Conservation (phyloP, 2,797 vertebrate species). For the Acridotheres tristis region DNA sequence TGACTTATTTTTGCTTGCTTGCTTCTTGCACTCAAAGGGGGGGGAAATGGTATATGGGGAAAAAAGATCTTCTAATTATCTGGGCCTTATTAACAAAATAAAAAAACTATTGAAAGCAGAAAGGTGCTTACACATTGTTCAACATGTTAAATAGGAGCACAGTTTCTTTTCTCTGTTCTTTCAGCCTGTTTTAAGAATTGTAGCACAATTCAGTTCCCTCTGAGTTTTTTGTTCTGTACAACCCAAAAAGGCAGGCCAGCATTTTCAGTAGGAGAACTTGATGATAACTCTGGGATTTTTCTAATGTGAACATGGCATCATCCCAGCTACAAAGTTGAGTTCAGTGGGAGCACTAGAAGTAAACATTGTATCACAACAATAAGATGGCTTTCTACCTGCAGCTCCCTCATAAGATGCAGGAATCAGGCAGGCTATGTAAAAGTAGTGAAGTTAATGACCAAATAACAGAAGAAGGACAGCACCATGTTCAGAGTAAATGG, state of each 20-base stretch:
- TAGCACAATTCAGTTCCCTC: background rate
- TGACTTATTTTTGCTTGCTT: background rate
- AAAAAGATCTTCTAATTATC: background rate
- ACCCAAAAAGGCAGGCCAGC: background rate
- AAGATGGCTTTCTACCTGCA: background rate
- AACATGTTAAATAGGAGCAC: background rate
- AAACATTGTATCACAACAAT: background rate
- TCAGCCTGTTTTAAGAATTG: background rate
- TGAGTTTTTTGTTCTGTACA: background rate
- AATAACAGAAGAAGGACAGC: background rate
- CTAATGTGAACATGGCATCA: background rate
- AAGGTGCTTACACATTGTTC: background rate
- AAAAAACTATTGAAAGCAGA: background rate
- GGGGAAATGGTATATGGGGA: accelerated
- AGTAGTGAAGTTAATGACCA: background rate
- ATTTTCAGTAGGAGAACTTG: background rate
- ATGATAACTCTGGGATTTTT: background rate
- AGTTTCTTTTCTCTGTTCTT: background rate
- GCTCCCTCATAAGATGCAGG: background rate
- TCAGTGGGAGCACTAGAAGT: background rate
- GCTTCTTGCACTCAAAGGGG: background rate
- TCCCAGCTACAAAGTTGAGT: background rate
- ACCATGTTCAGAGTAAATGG: background rate
- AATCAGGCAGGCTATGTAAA: background rate
- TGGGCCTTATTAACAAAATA: background rate